Conservation (phyloP, 2,113 vertebrate genomes). For the Melanocharis versteri region DNA sequence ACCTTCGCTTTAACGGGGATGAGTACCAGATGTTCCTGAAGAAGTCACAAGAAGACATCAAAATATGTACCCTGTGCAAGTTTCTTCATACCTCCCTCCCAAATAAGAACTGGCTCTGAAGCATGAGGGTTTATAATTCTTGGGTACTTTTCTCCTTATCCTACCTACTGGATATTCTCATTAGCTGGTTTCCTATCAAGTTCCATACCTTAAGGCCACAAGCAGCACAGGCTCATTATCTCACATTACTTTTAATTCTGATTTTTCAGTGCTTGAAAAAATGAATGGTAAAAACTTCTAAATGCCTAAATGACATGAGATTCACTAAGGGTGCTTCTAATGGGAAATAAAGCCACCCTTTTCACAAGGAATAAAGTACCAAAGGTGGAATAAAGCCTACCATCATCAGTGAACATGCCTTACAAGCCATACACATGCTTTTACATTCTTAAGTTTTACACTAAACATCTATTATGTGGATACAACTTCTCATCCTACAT, state of each 20-base stretch:
- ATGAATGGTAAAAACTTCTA: background rate
- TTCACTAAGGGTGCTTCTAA: background rate
- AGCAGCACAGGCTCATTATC: slow-evolving; percentile 21
- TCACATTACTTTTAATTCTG: slow-evolving; percentile 12
- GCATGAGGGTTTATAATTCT: background rate
- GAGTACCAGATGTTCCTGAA: background rate
- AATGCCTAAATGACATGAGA: background rate
- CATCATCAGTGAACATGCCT: background rate
- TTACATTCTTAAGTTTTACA: background rate
- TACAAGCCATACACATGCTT: background rate
- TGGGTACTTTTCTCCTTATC: background rate
- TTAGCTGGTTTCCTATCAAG: slow-evolving; percentile 25
- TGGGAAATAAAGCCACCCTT: background rate
- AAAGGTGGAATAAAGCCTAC: background rate
- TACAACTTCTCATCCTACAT: background rate
- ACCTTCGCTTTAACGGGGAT: background rate
- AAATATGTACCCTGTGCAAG: background rate
- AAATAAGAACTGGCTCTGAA: slow-evolving; percentile 10
- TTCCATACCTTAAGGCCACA: slow-evolving; percentile 26
- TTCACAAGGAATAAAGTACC: background rate
- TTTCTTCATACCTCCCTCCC: background rate
- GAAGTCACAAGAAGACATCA: background rate
- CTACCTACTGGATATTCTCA: background rate
- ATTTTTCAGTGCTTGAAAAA: slow-evolving; percentile 6
- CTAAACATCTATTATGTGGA: background rate